Conservation (phyloP, 1,140 invertebrate species). For the Luehdorfia chinensis region DNA sequence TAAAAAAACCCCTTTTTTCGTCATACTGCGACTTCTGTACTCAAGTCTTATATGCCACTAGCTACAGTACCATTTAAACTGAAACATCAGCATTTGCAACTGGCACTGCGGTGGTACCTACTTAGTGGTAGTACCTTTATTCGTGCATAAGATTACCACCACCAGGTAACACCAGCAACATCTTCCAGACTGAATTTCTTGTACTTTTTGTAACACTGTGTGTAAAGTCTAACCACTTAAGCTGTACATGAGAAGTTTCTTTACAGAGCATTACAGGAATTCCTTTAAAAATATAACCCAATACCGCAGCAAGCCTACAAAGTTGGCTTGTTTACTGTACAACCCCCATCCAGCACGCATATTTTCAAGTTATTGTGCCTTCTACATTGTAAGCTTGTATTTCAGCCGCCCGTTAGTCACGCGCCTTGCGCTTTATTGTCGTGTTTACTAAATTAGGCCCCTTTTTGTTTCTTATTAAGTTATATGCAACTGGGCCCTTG, state of each 20-base stretch:
- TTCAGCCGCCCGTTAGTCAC: slow-evolving; percentile 29
- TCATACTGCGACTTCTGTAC: too few relatives aligned
- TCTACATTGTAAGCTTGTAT: slow-evolving; percentile 21
- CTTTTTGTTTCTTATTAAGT: slow-evolving; percentile 19
- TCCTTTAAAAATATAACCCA: slow-evolving; percentile 10
- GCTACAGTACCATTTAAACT: too few relatives aligned
- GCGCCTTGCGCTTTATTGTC: slow-evolving; percentile 34
- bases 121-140: too few relatives aligned
- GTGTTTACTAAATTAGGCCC: slow-evolving; percentile 33
- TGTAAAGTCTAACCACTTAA: not conserved
- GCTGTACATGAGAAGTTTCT: not conserved
- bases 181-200: too few relatives aligned
- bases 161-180: too few relatives aligned
- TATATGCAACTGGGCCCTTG: not conserved
- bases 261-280: slow-evolving; percentile 4
- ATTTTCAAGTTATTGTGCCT: slow-evolving; percentile 31
- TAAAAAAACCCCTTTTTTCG: too few relatives aligned
- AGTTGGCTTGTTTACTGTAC: slow-evolving; percentile 9
- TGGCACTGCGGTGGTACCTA: too few relatives aligned
- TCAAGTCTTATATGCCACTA: too few relatives aligned
- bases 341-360: slow-evolving; percentile 22
- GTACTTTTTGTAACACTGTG: too few relatives aligned
- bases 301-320: not conserved
- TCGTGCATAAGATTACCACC: too few relatives aligned
- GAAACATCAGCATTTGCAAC: too few relatives aligned